Percentiles rank a stretch among this genome's conserved stretches.
Conservation (phyloP, 1,140 invertebrate genomes). For the Kradibia gibbosae region DNA sequence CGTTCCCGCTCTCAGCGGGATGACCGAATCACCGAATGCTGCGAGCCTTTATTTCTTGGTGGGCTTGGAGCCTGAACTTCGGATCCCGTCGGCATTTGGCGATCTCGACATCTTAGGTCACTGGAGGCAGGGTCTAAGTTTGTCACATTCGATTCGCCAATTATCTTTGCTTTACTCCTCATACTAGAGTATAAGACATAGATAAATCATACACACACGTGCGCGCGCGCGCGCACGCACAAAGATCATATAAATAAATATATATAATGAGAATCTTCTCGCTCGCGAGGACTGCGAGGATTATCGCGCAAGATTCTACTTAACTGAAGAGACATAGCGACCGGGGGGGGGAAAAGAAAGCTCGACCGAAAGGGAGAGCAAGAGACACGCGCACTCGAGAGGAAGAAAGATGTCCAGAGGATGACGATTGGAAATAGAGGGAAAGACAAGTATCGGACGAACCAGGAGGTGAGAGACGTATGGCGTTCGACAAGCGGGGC, state of each 20-base stretch:
- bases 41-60: too few relatives aligned
- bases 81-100: neutral
- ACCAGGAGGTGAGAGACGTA: neutral
- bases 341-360: neutral
- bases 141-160: neutral
- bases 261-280: too few relatives aligned
- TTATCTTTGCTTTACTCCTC: neutral
- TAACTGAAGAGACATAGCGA: neutral
- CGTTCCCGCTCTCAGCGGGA: too few relatives aligned
- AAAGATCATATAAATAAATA: too few relatives aligned
- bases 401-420: neutral
- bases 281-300: too few relatives aligned
- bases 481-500: neutral
- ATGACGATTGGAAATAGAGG: neutral
- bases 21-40: too few relatives aligned
- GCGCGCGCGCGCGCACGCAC: too few relatives aligned
- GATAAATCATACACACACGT: too few relatives aligned
- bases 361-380: neutral
- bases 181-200: too few relatives aligned
- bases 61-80: neutral
- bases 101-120: neutral
- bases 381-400: neutral
- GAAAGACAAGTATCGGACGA: neutral
- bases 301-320: neutral
- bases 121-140: neutral